Percentiles rank a stretch among this genome's conserved stretches.
Evolutionary conservation across 1,140 invertebrate genomes (phyloP).

Genomic region (Drosophila carrolli): DNA sequence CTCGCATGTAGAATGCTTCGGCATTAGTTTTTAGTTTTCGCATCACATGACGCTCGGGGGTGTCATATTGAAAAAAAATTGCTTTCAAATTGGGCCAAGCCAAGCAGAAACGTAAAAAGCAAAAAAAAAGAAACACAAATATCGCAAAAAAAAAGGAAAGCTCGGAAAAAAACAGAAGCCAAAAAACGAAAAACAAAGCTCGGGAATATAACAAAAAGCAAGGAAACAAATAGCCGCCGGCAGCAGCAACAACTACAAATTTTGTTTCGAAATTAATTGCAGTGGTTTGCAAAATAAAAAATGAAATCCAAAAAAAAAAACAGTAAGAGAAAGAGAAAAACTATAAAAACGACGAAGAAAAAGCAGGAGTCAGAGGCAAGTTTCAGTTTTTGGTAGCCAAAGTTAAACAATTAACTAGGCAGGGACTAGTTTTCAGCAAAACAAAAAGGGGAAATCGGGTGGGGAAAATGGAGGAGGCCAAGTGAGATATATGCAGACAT

Average conservation of each 20-base stretch:
- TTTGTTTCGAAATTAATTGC: slow-evolving; percentile 76
- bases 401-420: slow-evolving; percentile 61
- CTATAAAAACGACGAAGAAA: slow-evolving; percentile 20
- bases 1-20: slow-evolving; percentile 40
- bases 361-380: slow-evolving; percentile 26
- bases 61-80: slow-evolving; percentile 80
- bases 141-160: slow-evolving; percentile 3
- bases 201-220: slow-evolving; percentile 26
- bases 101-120: slow-evolving; percentile 31
- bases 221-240: slow-evolving; percentile 65
- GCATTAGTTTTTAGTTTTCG: slow-evolving; percentile 78
- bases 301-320: slow-evolving; percentile 10
- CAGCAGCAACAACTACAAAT: slow-evolving; percentile 53
- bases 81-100: slow-evolving; percentile 75
- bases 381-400: slow-evolving; percentile 44
- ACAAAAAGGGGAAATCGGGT: slow-evolving; percentile 5
- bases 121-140: slow-evolving; percentile 15
- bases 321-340: slow-evolving; percentile 6
- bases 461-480: not conserved
- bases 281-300: slow-evolving; percentile 48
- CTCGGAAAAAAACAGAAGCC: not conserved
- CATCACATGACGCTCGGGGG: slow-evolving; percentile 74
- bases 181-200: slow-evolving; percentile 11
- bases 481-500: slow-evolving; percentile 50
- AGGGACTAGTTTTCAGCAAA: slow-evolving; percentile 24